Conservation (phyloP, 2,888 invertebrate species). For the Drosophila aldrichi region DNA sequence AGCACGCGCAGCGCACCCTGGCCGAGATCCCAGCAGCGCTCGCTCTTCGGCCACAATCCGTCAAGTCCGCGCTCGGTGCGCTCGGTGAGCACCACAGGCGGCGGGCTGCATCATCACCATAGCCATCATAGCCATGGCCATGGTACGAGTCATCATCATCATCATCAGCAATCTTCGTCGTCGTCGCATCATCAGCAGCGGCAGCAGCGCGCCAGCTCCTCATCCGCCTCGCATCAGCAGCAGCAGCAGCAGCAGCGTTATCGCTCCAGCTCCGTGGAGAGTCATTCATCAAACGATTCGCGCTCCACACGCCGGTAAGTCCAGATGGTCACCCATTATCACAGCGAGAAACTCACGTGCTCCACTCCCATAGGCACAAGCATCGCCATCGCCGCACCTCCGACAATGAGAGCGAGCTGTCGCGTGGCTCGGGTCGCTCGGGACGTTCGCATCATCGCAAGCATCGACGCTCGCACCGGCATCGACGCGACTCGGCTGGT, state of each 20-base stretch:
- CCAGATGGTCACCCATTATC: neutral
- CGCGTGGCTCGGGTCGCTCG: constrained; percentile 93
- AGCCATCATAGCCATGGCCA: constrained; percentile 63
- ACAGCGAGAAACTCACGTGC: neutral
- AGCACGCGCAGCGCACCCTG: constrained; percentile 94
- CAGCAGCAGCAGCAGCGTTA: constrained; percentile 85
- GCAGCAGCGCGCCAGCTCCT: constrained; percentile 85
- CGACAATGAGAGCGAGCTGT: constrained; percentile 95
- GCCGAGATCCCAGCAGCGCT: constrained; percentile 91
- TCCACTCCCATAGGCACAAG: constrained; percentile 86
- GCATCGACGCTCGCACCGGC: constrained; percentile 89
- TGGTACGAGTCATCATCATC: constrained; percentile 70
- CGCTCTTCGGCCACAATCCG: constrained; percentile 90
- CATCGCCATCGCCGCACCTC: constrained; percentile 93
- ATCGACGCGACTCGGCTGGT: constrained; percentile 89
- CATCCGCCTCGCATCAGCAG: constrained; percentile 76
- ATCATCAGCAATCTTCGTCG: constrained; percentile 55
- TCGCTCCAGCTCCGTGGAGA: constrained; percentile 93
- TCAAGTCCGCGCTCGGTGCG: constrained; percentile 93
- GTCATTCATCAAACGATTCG: constrained; percentile 95
- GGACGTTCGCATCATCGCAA: constrained; percentile 91
- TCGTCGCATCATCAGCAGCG: constrained; percentile 70
- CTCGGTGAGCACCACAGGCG: constrained; percentile 87
- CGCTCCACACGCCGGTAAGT: constrained; percentile 90
- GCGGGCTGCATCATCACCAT: constrained; percentile 82